Conservation (phyloP, 1,140 invertebrate genomes). For the Diachasmimorpha longicaudata region DNA sequence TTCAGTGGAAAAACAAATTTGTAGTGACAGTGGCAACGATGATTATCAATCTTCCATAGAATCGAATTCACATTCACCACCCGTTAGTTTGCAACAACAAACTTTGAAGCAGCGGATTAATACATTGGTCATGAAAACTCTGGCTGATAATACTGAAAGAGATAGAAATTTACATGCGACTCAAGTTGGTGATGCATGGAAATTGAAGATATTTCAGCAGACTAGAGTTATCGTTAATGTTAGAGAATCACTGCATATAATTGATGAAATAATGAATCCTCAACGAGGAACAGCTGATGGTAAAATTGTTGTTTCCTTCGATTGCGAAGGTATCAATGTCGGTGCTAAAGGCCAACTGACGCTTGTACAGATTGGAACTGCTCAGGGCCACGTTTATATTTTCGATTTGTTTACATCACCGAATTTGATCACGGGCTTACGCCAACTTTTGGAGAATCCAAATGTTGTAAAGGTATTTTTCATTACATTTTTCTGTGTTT, state of each 20-base stretch:
- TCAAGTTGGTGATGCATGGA: conserved; percentile 75
- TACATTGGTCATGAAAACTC: conserved; percentile 83
- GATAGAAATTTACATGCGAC: conserved; percentile 70
- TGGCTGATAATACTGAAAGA: conserved; percentile 88
- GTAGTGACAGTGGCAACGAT: conserved; percentile 16
- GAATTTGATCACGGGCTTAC: conserved; percentile 80
- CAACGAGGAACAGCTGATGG: conserved; percentile 61
- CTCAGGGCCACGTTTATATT: conserved; percentile 79
- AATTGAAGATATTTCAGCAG: conserved; percentile 79
- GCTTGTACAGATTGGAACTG: conserved; percentile 84
- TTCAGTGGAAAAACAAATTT: conserved; percentile 30
- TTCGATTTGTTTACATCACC: conserved; percentile 91
- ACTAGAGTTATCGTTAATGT: conserved; percentile 79
- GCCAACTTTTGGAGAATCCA: conserved; percentile 80
- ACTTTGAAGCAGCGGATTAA: conserved; percentile 86
- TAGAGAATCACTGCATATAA: conserved; percentile 77
- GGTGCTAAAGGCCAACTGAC: conserved; percentile 85
- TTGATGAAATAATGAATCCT: conserved; percentile 77
- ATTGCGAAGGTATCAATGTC: conserved; percentile 91
- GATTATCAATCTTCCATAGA: conserved; percentile 33
- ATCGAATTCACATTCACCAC: conserved; percentile 47
- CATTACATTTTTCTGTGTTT: conserved; percentile 1
- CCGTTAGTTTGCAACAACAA: conserved; percentile 66
- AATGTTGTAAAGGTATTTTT: conserved; percentile 79
- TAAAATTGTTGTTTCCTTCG: conserved; percentile 76